phyloP scores from a whole-genome alignment of 2,113 vertebrate genomes.

The Puffinus mauretanicus region DNA sequence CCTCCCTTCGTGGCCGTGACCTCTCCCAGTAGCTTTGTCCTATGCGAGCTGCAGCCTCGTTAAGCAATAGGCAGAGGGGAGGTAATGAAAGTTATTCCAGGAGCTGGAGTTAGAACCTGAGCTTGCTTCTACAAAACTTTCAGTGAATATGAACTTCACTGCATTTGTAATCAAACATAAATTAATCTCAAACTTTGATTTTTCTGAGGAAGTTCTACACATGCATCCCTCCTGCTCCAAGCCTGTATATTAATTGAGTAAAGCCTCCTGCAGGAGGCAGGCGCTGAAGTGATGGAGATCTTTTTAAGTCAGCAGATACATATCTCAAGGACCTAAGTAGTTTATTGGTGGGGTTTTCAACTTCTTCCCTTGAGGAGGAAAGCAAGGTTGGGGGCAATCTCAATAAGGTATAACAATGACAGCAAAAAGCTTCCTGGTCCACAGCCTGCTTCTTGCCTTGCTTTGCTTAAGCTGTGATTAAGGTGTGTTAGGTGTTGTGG shows the following conservation, averaged over 20 bases:
- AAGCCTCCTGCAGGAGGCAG: background rate
- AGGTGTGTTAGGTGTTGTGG: background rate
- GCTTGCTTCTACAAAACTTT: background rate
- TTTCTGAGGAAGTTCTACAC: background rate
- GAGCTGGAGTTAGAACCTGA: background rate
- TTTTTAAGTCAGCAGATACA: background rate
- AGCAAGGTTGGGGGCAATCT: background rate
- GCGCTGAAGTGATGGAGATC: background rate
- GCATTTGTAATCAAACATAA: background rate
- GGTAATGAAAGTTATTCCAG: background rate
- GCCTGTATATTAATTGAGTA: background rate
- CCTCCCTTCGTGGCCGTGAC: background rate
- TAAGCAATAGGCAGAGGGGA: background rate
- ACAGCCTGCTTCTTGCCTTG: background rate
- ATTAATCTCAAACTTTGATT: background rate
- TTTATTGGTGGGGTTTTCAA: background rate
- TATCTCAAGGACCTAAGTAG: background rate
- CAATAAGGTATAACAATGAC: background rate
- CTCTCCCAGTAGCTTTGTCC: background rate
- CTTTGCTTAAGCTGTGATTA: background rate
- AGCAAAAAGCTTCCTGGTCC: background rate
- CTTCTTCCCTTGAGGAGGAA: background rate
- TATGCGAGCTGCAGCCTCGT: accelerated
- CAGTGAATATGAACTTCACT: background rate
- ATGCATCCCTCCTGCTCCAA: accelerated